Evolutionary conservation across 2,888 invertebrate species (phyloP).

Genomic region (Synanthedon formicaeformis): DNA sequence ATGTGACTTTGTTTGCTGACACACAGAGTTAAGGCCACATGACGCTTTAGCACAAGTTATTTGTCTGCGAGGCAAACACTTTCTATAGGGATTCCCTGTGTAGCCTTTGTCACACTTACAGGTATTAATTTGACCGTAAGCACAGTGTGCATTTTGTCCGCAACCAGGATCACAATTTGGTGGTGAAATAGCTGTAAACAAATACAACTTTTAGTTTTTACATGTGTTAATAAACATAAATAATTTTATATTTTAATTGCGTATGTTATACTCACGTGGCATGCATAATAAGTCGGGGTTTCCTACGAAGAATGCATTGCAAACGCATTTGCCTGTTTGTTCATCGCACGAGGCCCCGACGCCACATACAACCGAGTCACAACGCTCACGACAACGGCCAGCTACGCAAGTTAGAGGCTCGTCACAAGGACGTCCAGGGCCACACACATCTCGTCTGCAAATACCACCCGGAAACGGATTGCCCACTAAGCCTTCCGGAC

Average conservation of each 20-base stretch:
- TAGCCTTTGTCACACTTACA: slow-evolving; percentile 88
- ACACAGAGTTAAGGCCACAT: slow-evolving; percentile 85
- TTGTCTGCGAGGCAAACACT: slow-evolving; percentile 78
- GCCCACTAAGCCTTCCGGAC: slow-evolving; percentile 86
- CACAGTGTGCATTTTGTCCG: slow-evolving; percentile 87
- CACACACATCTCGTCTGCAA: slow-evolving; percentile 86
- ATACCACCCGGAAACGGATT: slow-evolving; percentile 93
- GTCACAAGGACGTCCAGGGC: slow-evolving; percentile 79
- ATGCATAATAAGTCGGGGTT: slow-evolving; percentile 91
- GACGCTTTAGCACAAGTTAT: slow-evolving; percentile 78
- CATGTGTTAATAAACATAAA: neutral
- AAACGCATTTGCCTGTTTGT: slow-evolving; percentile 84
- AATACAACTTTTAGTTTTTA: slow-evolving; percentile 9
- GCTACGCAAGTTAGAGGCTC: slow-evolving; percentile 86
- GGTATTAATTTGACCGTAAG: slow-evolving; percentile 80
- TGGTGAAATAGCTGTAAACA: slow-evolving; percentile 76
- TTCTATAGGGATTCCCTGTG: slow-evolving; percentile 88
- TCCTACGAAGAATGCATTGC: slow-evolving; percentile 88
- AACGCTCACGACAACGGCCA: slow-evolving; percentile 89
- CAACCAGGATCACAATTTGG: slow-evolving; percentile 86
- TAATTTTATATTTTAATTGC: neutral
- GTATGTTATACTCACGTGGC: slow-evolving; percentile 79
- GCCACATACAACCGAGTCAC: slow-evolving; percentile 88
- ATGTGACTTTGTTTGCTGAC: slow-evolving; percentile 78
- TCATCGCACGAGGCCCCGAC: slow-evolving; percentile 89